phyloP scores from a whole-genome alignment of 2,797 vertebrate species.

The Anguilla pacifica region DNA sequence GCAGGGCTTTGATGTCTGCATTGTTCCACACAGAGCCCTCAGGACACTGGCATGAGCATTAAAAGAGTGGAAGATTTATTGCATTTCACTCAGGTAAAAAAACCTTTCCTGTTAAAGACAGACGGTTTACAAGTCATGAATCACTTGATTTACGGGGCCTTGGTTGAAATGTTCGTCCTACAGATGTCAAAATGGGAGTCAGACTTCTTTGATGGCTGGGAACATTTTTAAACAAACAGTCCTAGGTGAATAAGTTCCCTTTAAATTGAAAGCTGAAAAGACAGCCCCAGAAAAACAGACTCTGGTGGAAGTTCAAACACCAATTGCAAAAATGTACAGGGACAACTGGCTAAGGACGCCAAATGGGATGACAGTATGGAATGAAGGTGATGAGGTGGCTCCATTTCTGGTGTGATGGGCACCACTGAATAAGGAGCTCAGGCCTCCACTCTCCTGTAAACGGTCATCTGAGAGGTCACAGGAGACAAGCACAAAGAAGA shows the following conservation, averaged over 20 bases:
- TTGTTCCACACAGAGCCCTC: constrained; percentile 68
- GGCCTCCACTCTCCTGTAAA: background rate
- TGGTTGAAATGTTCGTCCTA: constrained; percentile 48
- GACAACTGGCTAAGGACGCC: background rate
- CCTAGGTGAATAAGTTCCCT: constrained; percentile 69
- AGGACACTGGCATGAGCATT: constrained; percentile 67
- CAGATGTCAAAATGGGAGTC: constrained; percentile 60
- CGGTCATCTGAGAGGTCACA: background rate
- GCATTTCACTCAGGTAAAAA: constrained; percentile 56
- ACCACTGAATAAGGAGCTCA: background rate
- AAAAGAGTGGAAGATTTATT: constrained; percentile 75
- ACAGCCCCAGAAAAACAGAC: constrained; percentile 57
- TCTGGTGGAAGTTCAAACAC: constrained; percentile 32
- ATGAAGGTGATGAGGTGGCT: background rate
- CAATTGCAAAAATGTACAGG: background rate
- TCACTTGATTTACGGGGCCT: constrained; percentile 66
- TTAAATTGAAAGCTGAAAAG: constrained; percentile 58
- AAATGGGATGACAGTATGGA: background rate
- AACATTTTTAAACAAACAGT: constrained; percentile 66
- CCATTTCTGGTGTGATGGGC: background rate
- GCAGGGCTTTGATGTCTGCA: constrained; percentile 74
- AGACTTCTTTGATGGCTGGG: constrained; percentile 60
- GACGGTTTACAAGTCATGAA: constrained; percentile 73
- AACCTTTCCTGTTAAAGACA: constrained; percentile 65
- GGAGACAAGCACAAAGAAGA: background rate